Base-by-base conservation (phyloP, 2,113 vertebrate species). In the Hemibagrus wyckioides region DNA sequence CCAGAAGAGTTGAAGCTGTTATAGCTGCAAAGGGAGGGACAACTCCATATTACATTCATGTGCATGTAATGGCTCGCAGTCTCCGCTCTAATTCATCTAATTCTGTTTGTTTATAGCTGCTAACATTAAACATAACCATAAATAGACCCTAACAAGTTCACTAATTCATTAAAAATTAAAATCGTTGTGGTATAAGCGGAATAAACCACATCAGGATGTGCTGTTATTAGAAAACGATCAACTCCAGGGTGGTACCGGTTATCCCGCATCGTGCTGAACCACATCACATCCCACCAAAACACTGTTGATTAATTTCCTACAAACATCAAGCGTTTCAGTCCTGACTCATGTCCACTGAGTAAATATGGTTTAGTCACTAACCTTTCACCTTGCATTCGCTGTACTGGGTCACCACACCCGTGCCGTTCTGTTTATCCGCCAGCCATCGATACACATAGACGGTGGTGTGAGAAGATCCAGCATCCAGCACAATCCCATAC, bases 401-500 rank as follows among this genome's bases (percentile, higher is more conserved):
- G 88, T 96, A 94, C 93, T 99, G 97, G 54, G 95, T 96, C 28
- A 97, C 94, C 11, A 97, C 92, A 0, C 97, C 97, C 0, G 97
- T 98, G 92, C 94, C 93, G 0, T 98, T 99, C 88, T 96, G 94
- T 88, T 97, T 98, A 93, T 96, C 94, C 0, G 90, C 92, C 0
- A 92, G 95, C 97, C 97, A 99, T 90, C 71, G 95, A 92, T 99
- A 98, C 82, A 97, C 91, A 80, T 94, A 97, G 91, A 98, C 92
- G 39, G 96, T 88, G 0, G 97, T 97, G 94, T 98, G 97, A 0
- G 96, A 97, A 65, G 97, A 98, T 44, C 97, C 97, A 0, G 97
- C 97, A 0, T 99, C 97, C 15, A 98, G 90, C 85, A 98, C 97
- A 4, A 98, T 93, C 1, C 97, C 97, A 0, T 96, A 97, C 97